A percentile compares a stretch with the other conserved stretches of the same genome.
Evolutionary conservation across 2,888 invertebrate genomes (phyloP).

Genomic region (Macroteleia sp.): DNA sequence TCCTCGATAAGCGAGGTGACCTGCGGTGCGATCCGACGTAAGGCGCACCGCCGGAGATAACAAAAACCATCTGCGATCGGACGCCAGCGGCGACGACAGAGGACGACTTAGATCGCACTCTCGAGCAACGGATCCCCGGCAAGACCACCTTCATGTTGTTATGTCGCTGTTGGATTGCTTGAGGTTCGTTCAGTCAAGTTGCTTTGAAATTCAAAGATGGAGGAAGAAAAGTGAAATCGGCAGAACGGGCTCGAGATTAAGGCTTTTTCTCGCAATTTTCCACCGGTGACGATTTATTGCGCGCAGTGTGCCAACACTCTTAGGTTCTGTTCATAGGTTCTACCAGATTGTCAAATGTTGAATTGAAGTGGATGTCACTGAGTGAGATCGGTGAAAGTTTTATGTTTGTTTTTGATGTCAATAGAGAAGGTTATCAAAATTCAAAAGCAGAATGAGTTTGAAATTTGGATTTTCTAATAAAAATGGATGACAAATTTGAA

Average conservation of each 20-base stretch:
- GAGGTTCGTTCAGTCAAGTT: conserved; percentile 23
- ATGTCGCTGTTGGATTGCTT: conserved; percentile 43
- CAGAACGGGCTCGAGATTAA: background rate
- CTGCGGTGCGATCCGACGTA: conserved; percentile 31
- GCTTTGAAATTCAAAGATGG: conserved; percentile 20
- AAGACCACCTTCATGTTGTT: conserved; percentile 47
- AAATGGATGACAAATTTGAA: too few species aligned
- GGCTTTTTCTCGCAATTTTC: background rate
- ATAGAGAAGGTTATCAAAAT: too few species aligned
- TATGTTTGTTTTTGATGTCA: too few species aligned
- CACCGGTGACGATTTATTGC: too few species aligned
- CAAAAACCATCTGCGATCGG: background rate
- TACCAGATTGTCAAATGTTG: too few species aligned
- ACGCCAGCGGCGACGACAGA: too few species aligned
- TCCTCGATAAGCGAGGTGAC: conserved; percentile 4
- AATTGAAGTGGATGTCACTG: too few species aligned
- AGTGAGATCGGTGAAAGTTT: too few species aligned
- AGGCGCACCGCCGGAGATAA: background rate
- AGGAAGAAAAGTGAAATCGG: conserved; percentile 21
- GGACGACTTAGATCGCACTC: background rate
- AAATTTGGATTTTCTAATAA: too few species aligned
- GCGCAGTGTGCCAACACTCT: too few species aligned
- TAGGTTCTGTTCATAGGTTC: too few species aligned
- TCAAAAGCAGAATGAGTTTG: too few species aligned
- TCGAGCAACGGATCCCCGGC: conserved; percentile 21